Evolutionary conservation across 2,797 vertebrate genomes (phyloP).

Genomic region (Periophthalmus magnuspinnatus): DNA sequence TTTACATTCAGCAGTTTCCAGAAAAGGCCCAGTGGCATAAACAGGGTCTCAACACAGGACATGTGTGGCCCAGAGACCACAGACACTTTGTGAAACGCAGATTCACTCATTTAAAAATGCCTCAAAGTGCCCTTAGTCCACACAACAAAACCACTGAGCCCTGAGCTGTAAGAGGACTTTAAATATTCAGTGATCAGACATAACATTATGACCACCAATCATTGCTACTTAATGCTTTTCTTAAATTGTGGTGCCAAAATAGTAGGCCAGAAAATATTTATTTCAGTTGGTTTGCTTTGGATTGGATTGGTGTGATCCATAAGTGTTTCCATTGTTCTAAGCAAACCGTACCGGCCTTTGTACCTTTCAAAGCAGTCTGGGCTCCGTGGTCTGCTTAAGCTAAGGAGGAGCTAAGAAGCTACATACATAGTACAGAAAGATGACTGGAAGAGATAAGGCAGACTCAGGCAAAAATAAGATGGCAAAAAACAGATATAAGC

Average conservation of each 20-base stretch:
- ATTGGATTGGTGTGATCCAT: too few species aligned
- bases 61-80: slow-evolving; percentile 9
- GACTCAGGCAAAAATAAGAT: too few species aligned
- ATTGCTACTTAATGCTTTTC: neutral
- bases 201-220: neutral
- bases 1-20: slow-evolving; percentile 81
- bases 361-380: too few species aligned
- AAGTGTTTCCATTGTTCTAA: too few species aligned
- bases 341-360: too few species aligned
- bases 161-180: slow-evolving; percentile 10
- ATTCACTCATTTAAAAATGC: slow-evolving; percentile 9
- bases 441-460: too few species aligned
- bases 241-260: neutral
- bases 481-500: too few species aligned
- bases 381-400: too few species aligned
- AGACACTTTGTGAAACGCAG: slow-evolving; percentile 13
- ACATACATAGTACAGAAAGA: too few species aligned
- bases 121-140: slow-evolving; percentile 19
- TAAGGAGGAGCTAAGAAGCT: too few species aligned
- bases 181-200: neutral
- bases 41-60: slow-evolving; percentile 14
- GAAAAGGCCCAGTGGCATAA: slow-evolving; percentile 29
- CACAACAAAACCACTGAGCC: slow-evolving; percentile 20
- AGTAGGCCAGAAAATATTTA: neutral
- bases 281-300: too few species aligned